Evolutionary conservation across 2,797 vertebrate genomes (phyloP), one percentile per base, ranked within the genome.

Genomic region (Ptychobarbus kaznakovi): DNA sequence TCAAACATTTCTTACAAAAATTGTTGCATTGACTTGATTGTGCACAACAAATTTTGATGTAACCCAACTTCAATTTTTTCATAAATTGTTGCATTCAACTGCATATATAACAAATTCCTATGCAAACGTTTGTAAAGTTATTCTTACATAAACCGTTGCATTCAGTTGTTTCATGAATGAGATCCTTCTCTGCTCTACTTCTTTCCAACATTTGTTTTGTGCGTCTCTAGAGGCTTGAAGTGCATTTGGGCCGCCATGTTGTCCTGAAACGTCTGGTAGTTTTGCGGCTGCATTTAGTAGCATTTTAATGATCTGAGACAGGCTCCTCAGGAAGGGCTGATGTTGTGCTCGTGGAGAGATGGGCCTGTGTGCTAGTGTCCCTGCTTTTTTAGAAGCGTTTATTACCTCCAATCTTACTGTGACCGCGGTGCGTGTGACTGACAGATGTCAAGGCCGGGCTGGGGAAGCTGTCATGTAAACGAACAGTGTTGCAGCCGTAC

Each of bases 391-490:
- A 80, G 40, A 65, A 61, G n/a, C 61, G 65, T 69, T 40, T 79
- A 46, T n/a, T n/a, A n/a, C n/a, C n/a, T n/a, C n/a, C n/a, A 63
- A 70, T 61, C 20, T 72, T 63, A 16, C 51, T 51, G 25, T 80
- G 68, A 73, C 83, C 25, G 77, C 8, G 44, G 78, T 68, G 61
- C 6, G 38, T 74, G 49, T 72, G 79, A 66, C 68, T 42, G 77
- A 66, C 85, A 66, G 58, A 81, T 81, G 49, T 81, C 80, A 70
- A 70, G 22, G 72, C 35, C 75, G 49, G 56, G 69, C 77, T 81
- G 79, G 22, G 58, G 51, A 63, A 76, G 86, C 46, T 84, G 12
- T 86, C 4, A 25, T 79, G 46, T 77, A 58, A 53, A 75, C 53
- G 25, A 61, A 58, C 44, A 66, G 58, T 35, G 32, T 51, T 65